A percentile compares a stretch with the other conserved stretches of the same genome.
phyloP scores from a whole-genome alignment of 2,888 invertebrate genomes.

The Torymus tubicola region DNA sequence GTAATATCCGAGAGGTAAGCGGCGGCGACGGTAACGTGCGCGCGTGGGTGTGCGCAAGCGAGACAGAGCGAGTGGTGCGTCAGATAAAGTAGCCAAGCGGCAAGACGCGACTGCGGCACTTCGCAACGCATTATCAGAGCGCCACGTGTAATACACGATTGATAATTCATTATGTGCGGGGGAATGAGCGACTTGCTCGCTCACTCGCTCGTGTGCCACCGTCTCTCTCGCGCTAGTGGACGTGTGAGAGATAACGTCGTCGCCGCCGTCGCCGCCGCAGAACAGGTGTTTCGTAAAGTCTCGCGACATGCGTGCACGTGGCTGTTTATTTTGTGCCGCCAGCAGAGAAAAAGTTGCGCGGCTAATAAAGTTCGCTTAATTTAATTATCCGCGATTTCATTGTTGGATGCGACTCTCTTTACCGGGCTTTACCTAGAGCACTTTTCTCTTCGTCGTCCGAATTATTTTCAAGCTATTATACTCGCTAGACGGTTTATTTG shows the following conservation, averaged over 20 bases:
- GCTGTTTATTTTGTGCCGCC: neutral
- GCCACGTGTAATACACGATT: conserved; percentile 57
- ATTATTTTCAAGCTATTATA: too few relatives aligned
- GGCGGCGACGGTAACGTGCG: neutral
- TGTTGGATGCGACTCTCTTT: neutral
- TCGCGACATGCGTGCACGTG: neutral
- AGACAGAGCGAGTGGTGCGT: conserved; percentile 33
- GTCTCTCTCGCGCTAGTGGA: conserved; percentile 20
- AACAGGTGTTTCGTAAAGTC: conserved; percentile 48
- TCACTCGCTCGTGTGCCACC: neutral
- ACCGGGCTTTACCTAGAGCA: too few relatives aligned
- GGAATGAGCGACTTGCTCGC: conserved; percentile 30
- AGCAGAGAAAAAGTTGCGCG: neutral
- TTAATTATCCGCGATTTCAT: neutral
- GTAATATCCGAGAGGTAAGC: conserved; percentile 10
- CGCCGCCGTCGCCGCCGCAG: neutral
- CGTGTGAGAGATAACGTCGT: conserved; percentile 13
- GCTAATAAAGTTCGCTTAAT: neutral
- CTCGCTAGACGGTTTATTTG: too few relatives aligned
- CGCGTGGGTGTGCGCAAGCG: neutral
- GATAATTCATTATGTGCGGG: conserved; percentile 57
- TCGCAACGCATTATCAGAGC: conserved; percentile 53
- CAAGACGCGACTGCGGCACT: conserved; percentile 48
- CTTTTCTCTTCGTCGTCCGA: too few relatives aligned
- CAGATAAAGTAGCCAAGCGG: conserved; percentile 55